These are phyloP conservation scores for Catalaphyllia jardinei DNA, from an alignment of 64 coral and sea anemone genomes.

Conservation along the genomic window DNA sequence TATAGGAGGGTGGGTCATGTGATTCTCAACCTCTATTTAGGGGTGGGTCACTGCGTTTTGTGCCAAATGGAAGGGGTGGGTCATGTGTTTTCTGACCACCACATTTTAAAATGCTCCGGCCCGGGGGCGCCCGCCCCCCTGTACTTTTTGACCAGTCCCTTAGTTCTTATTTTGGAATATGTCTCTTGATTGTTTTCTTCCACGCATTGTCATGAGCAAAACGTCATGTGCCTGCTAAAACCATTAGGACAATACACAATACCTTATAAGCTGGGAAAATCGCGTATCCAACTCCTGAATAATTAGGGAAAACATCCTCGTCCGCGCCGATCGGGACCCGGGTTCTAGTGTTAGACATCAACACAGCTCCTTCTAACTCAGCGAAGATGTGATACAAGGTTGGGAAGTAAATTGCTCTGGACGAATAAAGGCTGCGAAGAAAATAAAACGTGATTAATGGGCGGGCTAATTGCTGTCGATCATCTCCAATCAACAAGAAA, in stretches of 20 bases:
- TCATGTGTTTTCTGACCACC: no score
- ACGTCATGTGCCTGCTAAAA: background rate
- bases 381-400: conserved; percentile 53
- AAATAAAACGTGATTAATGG: background rate
- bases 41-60: no score
- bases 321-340: conserved; percentile 39
- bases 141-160: no score
- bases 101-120: no score
- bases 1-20: no score
- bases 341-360: conserved; percentile 21
- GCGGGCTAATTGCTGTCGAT: background rate
- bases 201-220: background rate
- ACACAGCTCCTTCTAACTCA: conserved; percentile 47
- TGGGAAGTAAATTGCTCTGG: conserved; percentile 39
- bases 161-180: no score
- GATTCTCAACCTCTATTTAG: no score
- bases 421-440: conserved; percentile 18
- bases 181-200: background rate
- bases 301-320: conserved; percentile 19
- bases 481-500: no score
- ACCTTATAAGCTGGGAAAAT: conserved; percentile 31
- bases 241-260: background rate
- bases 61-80: no score
- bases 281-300: conserved; percentile 50
- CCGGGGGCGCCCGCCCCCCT: no score